Base-by-base conservation (phyloP, 1,140 invertebrate species). In the Pseudomyrmex pallidus region DNA sequence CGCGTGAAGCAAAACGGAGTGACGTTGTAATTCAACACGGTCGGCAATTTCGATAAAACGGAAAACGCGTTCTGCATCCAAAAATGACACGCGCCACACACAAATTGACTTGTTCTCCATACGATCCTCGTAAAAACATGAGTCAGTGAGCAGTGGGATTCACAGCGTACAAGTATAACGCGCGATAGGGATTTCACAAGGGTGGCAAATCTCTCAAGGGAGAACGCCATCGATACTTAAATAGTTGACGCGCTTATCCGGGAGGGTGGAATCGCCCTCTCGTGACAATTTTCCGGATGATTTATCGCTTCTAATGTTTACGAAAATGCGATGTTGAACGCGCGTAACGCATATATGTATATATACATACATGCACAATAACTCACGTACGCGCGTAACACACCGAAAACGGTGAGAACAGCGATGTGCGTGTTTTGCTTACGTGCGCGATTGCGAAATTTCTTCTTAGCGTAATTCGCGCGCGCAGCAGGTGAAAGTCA, bases 121-220 rank as follows among this genome's bases (percentile, higher is more conserved):
- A 50, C 48, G 84, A 87, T 87, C 82, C 22, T 76, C 54, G 61
- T 73, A 59, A 68, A 87, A 86, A 87, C 83, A 87, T 86, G 64
- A 57, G 25, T 54, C 44, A 62, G 52, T 68, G 63, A 68, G 35
- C 61, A 10, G 5, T 35, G 7, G 52, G 73, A 72, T 86, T 57
- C 62, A 72, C 8, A 61, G 52, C 57, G 13, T 74, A 68, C 68
- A 57, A 74, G 17, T 22, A 63, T 74, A 68, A 74, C 46, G 35
- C 50, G 66, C 54, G 62, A 20, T 50, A 48, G 46, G 64, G n/a
- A 67, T 66, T 35, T 35, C 52, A 17, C 15, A 12, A 82, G 73
- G 63, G 76, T 72, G 54, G 22, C 50, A 25, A 35, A 63, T 70
- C 62, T 64, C 57, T 64, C 57, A 8, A 66, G 78, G 73, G 82